Evolutionary conservation across 1,140 invertebrate genomes (phyloP), one percentile per base, ranked within the genome.

Genomic region (Ruditapes philippinarum): DNA sequence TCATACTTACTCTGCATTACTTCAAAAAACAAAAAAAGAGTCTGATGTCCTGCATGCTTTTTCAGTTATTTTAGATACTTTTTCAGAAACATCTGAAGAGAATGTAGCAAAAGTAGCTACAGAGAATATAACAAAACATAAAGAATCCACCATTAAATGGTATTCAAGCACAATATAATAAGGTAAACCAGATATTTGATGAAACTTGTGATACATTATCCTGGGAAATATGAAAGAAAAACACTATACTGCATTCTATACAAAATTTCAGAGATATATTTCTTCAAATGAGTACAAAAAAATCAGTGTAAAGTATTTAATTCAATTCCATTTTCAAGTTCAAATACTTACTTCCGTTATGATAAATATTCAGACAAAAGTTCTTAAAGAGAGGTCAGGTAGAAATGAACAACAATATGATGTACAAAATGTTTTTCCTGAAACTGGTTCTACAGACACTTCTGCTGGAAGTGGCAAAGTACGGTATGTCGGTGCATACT

Each of bases 401-500:
- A 5, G 40, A 28, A 40, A 19, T 17, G 28, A 40, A n/a, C 11
- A 54, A 42, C 4, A 76, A 3, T 4, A 49, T 14, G 17, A 5
- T 38, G 36, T n/a, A 33, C 12, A 14, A 2, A 5, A 3, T 5
- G 38, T 38, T 12, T 70, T 70, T 40, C 38, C 36, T 3, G 2
- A 1, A n/a, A 1, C 22, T 5, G 25, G 38, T 40, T 70, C 33
- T 40, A n/a, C 11, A 22, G 9, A 76, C 51, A 25, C 51, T 42
- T 51, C 12, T 22, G 74, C 28, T 49, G 74, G 40, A 17, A 42
- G 51, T 22, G 74, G 74, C 17, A 78, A 80, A 36, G 17, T 80
- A 3, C 57, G 78, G 22, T 80, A 80, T 40, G 38, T 80, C 19
- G 78, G 42, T 33, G 51, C 28, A 60, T 80, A 80, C 28, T 40